Base-by-base conservation (phyloP, 1,140 invertebrate genomes). In the Grapholita molesta region DNA sequence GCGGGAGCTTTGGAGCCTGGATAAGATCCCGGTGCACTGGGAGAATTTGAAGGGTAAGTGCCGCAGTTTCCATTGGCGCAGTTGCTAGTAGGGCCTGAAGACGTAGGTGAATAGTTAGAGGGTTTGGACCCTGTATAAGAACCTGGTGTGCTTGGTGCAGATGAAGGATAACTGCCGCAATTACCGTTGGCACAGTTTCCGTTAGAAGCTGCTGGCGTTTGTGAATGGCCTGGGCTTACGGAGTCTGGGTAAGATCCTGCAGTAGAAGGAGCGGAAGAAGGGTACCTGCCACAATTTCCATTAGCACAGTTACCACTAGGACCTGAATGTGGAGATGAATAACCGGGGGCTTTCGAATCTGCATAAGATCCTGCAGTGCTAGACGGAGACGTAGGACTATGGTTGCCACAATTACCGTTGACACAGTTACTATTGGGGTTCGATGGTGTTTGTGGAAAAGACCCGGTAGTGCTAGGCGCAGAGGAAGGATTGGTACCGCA, bases 201-300 rank as follows among this genome's bases (percentile, higher is more conserved):
- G 11, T 21, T 23, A 23, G 32, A 3, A n/a, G 4, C 6, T 33
- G 38, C 8, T 11, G 33, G 23, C 15, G 55, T 15, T 12, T 8
- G 53, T 7, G 28, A 61, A 61, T 30, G 7, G n/a, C 55, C 55
- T 28, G 25, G 25, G 55, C 9, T 12, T 61, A 6, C 32, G 25
- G 55, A 61, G 7, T 25, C 32, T 35, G 35, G 35, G 48, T 68
- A 57, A 42, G n/a, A 52, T 21, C 28, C 18, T 48, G 33, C 30
- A 64, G 64, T 21, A 52, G 25, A 57, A 18, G 33, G 9, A 15
- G 55, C 24, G 25, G 28, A n/a, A 23, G 68, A 67, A 35, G 73
- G 66, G 32, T 64, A 7, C 12, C 23, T 65, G 32, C 33, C 69
- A 55, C 76, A 76, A 24, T 74, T 74, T 66, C 71, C 68, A 11